Evolutionary conservation across 2,888 invertebrate genomes (phyloP).

Genomic region (Microctonus aethiopoides): DNA sequence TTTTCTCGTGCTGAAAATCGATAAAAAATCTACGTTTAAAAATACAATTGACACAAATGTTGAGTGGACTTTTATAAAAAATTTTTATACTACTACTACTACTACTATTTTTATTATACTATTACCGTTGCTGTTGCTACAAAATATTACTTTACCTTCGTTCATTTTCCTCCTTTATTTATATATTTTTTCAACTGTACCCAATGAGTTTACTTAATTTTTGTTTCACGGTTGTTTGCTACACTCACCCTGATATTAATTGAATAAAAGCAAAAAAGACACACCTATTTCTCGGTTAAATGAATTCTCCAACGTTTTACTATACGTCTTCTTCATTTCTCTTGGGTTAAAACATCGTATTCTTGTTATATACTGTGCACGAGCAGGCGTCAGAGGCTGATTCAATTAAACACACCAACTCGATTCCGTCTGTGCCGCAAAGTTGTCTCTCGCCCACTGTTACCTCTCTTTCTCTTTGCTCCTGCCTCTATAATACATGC

Average conservation of each 20-base stretch:
- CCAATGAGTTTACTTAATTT: not conserved
- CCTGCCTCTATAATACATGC: not conserved
- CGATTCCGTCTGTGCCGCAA: conserved; percentile 19
- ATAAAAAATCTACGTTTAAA: too few relatives aligned
- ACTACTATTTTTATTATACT: not conserved
- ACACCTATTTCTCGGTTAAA: conserved; percentile 6
- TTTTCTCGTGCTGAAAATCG: too few relatives aligned
- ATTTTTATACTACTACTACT: not conserved
- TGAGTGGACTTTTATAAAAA: too few relatives aligned
- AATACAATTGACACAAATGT: too few relatives aligned
- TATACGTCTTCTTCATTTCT: not conserved
- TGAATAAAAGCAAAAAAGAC: not conserved
- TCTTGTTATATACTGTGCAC: conserved; percentile 11
- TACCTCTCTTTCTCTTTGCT: not conserved
- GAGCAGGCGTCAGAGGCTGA: conserved; percentile 19
- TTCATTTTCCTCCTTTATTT: not conserved
- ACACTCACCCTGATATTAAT: not conserved
- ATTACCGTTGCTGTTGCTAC: too few relatives aligned
- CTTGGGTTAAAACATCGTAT: conserved; percentile 4
- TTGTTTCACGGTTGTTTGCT: not conserved
- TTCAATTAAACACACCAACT: conserved; percentile 28
- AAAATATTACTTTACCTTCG: not conserved
- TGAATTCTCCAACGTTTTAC: conserved; percentile 18
- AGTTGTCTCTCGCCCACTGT: not conserved
- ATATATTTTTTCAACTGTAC: not conserved